Base-by-base conservation (phyloP, 2,113 vertebrate species). In the Cyprinodon brontotheroides region DNA sequence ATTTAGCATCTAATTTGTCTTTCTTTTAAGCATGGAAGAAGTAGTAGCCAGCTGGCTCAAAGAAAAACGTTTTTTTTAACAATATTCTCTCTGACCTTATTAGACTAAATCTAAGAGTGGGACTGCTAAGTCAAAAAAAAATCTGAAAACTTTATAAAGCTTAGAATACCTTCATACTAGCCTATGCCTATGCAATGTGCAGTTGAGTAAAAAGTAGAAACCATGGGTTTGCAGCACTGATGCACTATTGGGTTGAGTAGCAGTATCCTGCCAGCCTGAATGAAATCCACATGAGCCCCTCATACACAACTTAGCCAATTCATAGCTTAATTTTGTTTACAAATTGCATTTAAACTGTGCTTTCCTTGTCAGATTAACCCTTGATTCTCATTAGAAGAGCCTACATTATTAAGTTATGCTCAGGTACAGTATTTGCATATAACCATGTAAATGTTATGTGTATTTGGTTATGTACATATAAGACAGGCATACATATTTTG, bases 341-440 rank as follows among this genome's bases (percentile, higher is more conserved):
- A 57, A 20, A n/a, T n/a, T 20, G 17, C 7, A 6, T 57, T 20
- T 57, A 57, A n/a, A 57, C 50, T 57, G 50, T 57, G 17, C 17
- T 86, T 86, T 72, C 59, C 85, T 86, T 83, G 81, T 89, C 79
- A 83, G 88, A 86, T 86, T 89, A 89, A 91, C 68, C 78, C 89
- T 93, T 92, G 92, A 94, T 89, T 91, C 78, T 68, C 60, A 71
- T 80, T 79, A 84, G 84, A 91, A 87, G 80, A 92, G 84, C 85
- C 89, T 90, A 84, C 87, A 74, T 94, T 93, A 84, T 91, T 93
- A 83, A 93, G 86, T 93, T 93, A 84, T 90, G 93, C 94, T 95
- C 94, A 95, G 94, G 94, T 95, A 74, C 47, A 57, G 62, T 72
- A 94, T 93, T 93, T 94, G 90, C 92, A 94, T 93, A 94, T 92